Base-by-base conservation (phyloP, 53 echinoderm and acorn worm genomes). In the Paelopatides confundens region DNA sequence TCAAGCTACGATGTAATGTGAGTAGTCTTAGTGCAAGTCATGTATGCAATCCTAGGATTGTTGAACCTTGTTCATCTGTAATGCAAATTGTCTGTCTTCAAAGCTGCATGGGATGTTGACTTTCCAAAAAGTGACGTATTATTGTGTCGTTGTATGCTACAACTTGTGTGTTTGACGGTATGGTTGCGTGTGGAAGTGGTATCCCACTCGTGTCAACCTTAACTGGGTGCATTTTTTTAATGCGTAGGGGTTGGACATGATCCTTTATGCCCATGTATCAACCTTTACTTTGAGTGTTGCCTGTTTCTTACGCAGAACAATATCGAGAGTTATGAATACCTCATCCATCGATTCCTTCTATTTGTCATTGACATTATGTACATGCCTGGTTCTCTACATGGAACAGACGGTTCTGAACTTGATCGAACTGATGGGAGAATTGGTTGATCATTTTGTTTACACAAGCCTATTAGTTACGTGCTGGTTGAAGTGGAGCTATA, bases 101-200 rank as follows among this genome's bases (percentile, higher is more conserved):
- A 43, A 43, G 7, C 11, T 43, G 43, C 43, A 43, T 43, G 7
- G 8, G 11, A 43, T 43, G 11, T 43, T 43, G 11, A 43, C 43
- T 11, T 43, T 70, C 10, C 93, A n/a, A 89, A 86, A 66, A 86
- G 23, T 93, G 89, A 67, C 52, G 58, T 24, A 93, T 93, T 24
- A 14, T 32, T 3, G 89, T 87, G 31, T 49, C 83, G 52, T 93
- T 93, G 65, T 93, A 93, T 30, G 90, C 90, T 35, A 83, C 90
- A 15, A 90, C 51, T 14, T 63, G 37, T 28, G 93, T 67, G 63
- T 13, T 51, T 35, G 85, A 28, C 27, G 23, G 53, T 65, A 37
- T 76, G 24, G 85, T 64, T 51, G 36, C 52, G 4, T 65, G 36
- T 71, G 1, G 23, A 14, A 35, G 43, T 46, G 85, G 92, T 46